Evolutionary conservation across 2,113 vertebrate species (phyloP), one percentile per base, ranked within the genome.

Genomic region (Chinchilla lanigera): DNA sequence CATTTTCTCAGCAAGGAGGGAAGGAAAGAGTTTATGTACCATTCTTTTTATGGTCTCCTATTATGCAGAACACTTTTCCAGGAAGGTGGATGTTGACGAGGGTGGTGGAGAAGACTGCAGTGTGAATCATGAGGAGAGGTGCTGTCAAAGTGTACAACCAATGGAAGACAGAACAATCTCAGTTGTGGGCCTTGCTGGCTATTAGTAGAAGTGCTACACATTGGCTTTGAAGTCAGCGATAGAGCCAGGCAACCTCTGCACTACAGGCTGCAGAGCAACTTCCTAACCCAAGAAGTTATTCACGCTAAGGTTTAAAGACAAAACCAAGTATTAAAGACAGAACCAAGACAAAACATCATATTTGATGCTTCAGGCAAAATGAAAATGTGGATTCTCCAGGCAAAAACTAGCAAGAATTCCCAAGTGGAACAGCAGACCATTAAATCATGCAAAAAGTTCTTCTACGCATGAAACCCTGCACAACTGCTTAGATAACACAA

Each of bases 181-280:
- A 19, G 19, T 3, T 8, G 14, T 35, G 16, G 16, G 35, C 20
- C 3, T 3, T 13, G 28, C 19, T 60, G 50, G 38, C 63, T n/a
- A 28, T 35, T 13, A 4, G 38, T 35, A n/a, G 13, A 93, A 12
- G 10, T 71, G 30, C 1, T 0, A 3, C 4, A 22, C 3, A 3
- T 10, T 47, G 13, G 3, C 17, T 61, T 17, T 80, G 61, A 38
- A 30, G 20, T 22, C 12, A 38, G 4, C 1, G 2, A 13, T 0
- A n/a, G 78, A 56, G 30, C 4, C 1, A 9, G 8, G 7, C 7
- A 10, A 10, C 5, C 0, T 33, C 47, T 33, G 0, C 24, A 28
- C 24, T 16, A 7, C 11, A 47, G 41, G 4, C 4, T 50, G 73
- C 13, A 8, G 26, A 16, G 13, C 24, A 47, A 3, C 30, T 33